A percentile compares a stretch with the other conserved stretches of the same genome.
These are phyloP conservation scores for Drosophila hamatofila DNA, from an alignment of 2,888 invertebrate genomes.

Conservation along the genomic window DNA sequence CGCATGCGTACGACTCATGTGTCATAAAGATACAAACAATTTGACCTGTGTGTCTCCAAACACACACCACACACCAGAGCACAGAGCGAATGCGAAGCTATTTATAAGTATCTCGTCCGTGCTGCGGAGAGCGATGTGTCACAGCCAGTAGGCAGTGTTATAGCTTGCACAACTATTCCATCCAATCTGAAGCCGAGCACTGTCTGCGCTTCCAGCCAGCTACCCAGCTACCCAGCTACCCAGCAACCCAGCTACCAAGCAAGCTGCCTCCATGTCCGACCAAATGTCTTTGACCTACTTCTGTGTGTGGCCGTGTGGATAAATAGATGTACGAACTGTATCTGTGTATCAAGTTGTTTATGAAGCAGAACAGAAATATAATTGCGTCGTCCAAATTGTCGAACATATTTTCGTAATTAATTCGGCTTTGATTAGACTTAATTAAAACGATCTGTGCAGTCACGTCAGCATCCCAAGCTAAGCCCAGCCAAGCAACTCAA, in stretches of 20 bases:
- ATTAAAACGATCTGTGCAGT: constrained; percentile 59
- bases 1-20: constrained; percentile 44
- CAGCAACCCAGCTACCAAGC: background rate
- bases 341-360: constrained; percentile 50
- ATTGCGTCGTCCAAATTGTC: constrained; percentile 61
- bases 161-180: constrained; percentile 29
- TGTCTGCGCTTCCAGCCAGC: background rate
- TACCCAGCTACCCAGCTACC: background rate
- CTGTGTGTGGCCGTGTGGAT: constrained; percentile 38
- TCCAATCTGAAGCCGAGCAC: constrained; percentile 2
- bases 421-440: constrained; percentile 75
- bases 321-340: constrained; percentile 21
- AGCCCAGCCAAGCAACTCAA: background rate
- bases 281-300: constrained; percentile 65
- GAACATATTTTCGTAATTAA: constrained; percentile 65
- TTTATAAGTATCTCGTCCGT: constrained; percentile 64
- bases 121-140: constrained; percentile 64
- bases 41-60: constrained; percentile 38
- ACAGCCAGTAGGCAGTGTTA: constrained; percentile 40
- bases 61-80: constrained; percentile 3
- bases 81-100: constrained; percentile 35
- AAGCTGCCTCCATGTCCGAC: constrained; percentile 35
- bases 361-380: constrained; percentile 62
- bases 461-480: constrained; percentile 1
- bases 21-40: constrained; percentile 38